Evolutionary conservation across 2,888 invertebrate genomes (phyloP).

Genomic region (Troglohyphantes excavatus): DNA sequence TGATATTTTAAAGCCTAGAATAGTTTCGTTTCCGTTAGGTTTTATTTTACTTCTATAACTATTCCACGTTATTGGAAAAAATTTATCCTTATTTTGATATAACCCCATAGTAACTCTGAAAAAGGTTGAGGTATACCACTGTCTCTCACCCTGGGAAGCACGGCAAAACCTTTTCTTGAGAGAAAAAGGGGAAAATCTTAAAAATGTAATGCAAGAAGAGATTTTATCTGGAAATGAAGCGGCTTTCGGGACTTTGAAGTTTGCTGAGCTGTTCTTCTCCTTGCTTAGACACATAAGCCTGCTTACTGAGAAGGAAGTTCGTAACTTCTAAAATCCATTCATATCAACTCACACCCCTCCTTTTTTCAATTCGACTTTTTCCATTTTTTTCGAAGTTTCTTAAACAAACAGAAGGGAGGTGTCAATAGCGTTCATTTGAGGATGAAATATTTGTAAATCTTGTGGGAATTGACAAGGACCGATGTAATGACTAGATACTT

Average conservation of each 20-base stretch:
- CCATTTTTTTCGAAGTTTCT: conserved; percentile 25
- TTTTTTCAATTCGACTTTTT: conserved; percentile 26
- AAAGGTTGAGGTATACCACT: conserved; percentile 46
- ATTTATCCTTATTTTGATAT: conserved; percentile 22
- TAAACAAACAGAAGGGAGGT: conserved; percentile 25
- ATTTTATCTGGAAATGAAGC: conserved; percentile 71
- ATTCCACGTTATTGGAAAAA: background rate
- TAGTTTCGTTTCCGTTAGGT: conserved; percentile 23
- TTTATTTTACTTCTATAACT: conserved; percentile 23
- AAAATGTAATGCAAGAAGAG: conserved; percentile 66
- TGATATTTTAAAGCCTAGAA: background rate
- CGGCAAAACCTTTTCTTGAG: conserved; percentile 20
- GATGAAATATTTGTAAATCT: conserved; percentile 14
- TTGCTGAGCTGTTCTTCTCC: conserved; percentile 55
- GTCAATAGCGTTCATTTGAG: conserved; percentile 42
- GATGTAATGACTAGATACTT: no score
- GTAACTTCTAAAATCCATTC: conserved; percentile 61
- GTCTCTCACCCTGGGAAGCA: conserved; percentile 3
- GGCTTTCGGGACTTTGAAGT: conserved; percentile 65
- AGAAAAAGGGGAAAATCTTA: conserved; percentile 42
- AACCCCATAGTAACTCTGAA: background rate
- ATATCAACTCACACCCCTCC: conserved; percentile 17
- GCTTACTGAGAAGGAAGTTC: conserved; percentile 63
- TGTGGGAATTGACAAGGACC: no score
- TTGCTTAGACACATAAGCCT: conserved; percentile 50